Conservation (phyloP, 2,888 invertebrate genomes). For the Caradrina clavipalpis region DNA sequence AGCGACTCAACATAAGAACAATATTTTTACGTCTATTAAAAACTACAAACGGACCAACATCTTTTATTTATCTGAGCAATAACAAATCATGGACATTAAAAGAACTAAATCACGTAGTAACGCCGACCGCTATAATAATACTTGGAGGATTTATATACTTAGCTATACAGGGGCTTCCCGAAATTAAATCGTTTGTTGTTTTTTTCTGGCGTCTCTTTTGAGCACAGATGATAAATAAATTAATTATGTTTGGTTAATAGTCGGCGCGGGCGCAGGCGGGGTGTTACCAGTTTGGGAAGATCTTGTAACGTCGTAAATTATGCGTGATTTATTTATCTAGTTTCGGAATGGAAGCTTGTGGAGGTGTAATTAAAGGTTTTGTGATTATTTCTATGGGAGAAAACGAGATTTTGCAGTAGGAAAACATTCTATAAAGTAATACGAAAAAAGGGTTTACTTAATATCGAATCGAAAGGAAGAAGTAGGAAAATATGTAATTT, state of each 20-base stretch:
- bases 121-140: constrained; percentile 79
- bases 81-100: constrained; percentile 72
- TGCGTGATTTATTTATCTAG: constrained; percentile 59
- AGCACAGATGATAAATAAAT: constrained; percentile 81
- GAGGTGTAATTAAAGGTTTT: constrained; percentile 24
- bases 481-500: too few species aligned
- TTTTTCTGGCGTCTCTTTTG: constrained; percentile 68
- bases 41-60: constrained; percentile 64
- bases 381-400: background rate
- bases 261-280: constrained; percentile 65
- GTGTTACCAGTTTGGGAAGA: constrained; percentile 58
- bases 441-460: too few species aligned
- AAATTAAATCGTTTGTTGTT: constrained; percentile 77
- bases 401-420: too few species aligned
- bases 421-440: too few species aligned
- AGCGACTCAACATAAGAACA: constrained; percentile 41
- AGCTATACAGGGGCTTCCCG: constrained; percentile 65
- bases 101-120: constrained; percentile 74
- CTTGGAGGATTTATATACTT: constrained; percentile 61
- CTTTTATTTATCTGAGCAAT: constrained; percentile 73
- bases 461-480: too few species aligned
- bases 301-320: constrained; percentile 59
- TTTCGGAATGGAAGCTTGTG: constrained; percentile 21
- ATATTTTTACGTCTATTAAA: constrained; percentile 64
- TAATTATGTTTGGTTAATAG: constrained; percentile 88